These are phyloP conservation scores for Zele albiditarsus DNA, from an alignment of 2,888 invertebrate genomes.

Conservation along the genomic window DNA sequence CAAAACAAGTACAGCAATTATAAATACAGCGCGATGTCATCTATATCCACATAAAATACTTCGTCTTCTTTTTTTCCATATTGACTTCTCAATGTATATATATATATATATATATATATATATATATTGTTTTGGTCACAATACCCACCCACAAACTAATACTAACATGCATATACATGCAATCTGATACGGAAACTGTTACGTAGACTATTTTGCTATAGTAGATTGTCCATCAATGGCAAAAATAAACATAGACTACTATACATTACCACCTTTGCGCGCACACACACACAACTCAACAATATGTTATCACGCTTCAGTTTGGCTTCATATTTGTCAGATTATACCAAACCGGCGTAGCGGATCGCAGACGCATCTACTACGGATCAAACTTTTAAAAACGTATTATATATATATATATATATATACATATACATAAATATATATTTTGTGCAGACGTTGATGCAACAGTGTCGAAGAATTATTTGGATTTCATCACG, in stretches of 20 bases:
- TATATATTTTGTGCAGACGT: not conserved
- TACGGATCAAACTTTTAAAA: not conserved
- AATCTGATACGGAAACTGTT: constrained; percentile 16
- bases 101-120: not conserved
- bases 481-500: constrained; percentile 10
- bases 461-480: not conserved
- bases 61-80: not conserved
- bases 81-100: not conserved
- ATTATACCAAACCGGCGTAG: not conserved
- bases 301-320: not conserved
- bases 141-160: not conserved
- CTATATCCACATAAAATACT: not conserved
- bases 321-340: not conserved
- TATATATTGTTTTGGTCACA: not conserved
- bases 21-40: not conserved
- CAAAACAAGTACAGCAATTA: not conserved
- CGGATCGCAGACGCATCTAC: not conserved
- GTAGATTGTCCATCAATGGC: constrained; percentile 13
- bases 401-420: not conserved
- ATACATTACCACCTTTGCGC: constrained; percentile 23
- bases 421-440: too few species aligned
- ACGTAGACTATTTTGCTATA: constrained; percentile 28
- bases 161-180: not conserved
- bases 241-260: constrained; percentile 32
- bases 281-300: constrained; percentile 6